Base-by-base conservation (phyloP, 2,113 vertebrate species). In the Cyanistes caeruleus region DNA sequence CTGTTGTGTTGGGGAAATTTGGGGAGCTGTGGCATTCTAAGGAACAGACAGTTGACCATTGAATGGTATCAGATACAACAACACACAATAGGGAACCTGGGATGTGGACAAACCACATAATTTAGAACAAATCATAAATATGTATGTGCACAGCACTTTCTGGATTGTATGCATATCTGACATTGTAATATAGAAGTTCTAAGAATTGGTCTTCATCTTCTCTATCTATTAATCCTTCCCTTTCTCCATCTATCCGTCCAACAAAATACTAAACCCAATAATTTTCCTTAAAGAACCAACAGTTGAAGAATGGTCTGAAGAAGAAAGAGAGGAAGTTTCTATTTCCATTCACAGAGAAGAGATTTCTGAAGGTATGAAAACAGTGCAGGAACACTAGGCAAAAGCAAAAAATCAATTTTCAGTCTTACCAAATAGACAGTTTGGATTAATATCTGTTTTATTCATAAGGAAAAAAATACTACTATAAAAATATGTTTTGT, bases 251-350 rank as follows among this genome's bases (percentile, higher is more conserved):
- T 69, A 55, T 64, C 20, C 22, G 22, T 24, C 16, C 60, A 75
- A 22, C 19, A 70, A 63, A 89, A 73, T 63, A 70, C 39, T 95
- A 93, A 96, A 95, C 68, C 22, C 76, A 77, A 77, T 86, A 43
- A 69, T 95, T 97, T 77, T 96, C 87, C 93, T 97, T 97, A 93
- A 98, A 98, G 73, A 97, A 87, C 80, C 91, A 52, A 62, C 95
- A 95, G 91, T 97, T 70, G 97, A 98, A 91, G 95, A 97, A 92
- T 98, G 98, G 98, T 46, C 92, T 93, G 98, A 98, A 84, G 97
- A 97, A 89, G 97, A 97, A 95, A 64, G 85, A 48, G 97, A 98
- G 49, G 96, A 97, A 84, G 72, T 96, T 4, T 97, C 96, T 53
- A 4, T 98, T 95, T 98, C 98, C 23, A 25, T 98, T 84, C 97